phyloP scores from a whole-genome alignment of 2,797 vertebrate genomes.

The Coluber constrictor region DNA sequence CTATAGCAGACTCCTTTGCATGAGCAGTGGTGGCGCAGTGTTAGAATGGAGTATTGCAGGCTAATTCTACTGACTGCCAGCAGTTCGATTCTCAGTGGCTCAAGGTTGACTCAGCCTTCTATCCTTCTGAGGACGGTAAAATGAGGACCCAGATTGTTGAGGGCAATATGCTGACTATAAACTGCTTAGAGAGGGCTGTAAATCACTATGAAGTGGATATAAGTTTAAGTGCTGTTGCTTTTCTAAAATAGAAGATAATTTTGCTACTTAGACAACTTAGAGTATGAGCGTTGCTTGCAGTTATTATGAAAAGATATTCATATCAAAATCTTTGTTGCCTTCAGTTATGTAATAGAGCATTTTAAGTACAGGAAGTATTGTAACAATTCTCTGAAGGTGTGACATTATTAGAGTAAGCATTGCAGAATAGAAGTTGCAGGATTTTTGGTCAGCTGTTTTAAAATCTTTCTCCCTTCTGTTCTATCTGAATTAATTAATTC shows the following conservation, averaged over 20 bases:
- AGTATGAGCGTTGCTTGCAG: slow-evolving; percentile 33
- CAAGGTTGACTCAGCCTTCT: not conserved
- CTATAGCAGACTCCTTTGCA: not conserved
- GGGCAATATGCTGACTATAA: not conserved
- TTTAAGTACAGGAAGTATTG: slow-evolving; percentile 39
- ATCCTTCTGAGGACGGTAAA: not conserved
- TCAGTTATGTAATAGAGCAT: slow-evolving; percentile 25
- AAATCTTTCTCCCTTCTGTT: slow-evolving; percentile 5
- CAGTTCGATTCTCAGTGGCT: not conserved
- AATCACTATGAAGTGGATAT: not conserved
- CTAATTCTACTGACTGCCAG: not conserved
- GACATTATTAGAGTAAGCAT: slow-evolving; percentile 13
- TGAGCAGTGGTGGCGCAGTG: not conserved
- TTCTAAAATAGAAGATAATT: slow-evolving; percentile 48
- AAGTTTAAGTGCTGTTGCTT: not conserved
- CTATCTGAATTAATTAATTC: slow-evolving; percentile 2
- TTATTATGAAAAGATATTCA: slow-evolving; percentile 28
- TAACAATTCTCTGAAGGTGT: slow-evolving; percentile 39
- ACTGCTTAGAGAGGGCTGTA: not conserved
- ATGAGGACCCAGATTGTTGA: not conserved
- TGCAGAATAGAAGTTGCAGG: not conserved
- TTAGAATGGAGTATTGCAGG: not conserved
- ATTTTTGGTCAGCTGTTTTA: slow-evolving; percentile 11
- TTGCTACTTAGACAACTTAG: not conserved
- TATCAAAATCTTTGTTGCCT: slow-evolving; percentile 19